Conservation (phyloP, 2,797 vertebrate genomes). For the Galagoides demidoff region DNA sequence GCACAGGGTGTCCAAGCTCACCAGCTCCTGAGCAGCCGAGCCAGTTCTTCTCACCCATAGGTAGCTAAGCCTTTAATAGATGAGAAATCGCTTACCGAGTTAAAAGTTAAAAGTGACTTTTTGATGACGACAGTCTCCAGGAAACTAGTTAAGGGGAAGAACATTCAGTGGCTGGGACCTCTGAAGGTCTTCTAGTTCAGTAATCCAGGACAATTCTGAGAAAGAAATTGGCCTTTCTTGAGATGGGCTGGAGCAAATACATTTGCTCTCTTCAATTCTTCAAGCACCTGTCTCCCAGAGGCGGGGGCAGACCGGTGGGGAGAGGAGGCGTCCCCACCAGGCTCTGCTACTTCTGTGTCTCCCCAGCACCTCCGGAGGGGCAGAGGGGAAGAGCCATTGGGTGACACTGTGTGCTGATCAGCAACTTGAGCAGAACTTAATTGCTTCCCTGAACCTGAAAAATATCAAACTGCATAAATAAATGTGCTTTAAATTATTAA, state of each 20-base stretch:
- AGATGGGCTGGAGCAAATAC: neutral
- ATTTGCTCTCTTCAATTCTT: neutral
- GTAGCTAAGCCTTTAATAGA: neutral
- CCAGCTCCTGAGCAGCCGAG: fast-evolving
- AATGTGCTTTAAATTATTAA: slow-evolving; percentile 88
- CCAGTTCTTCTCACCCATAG: too few relatives aligned
- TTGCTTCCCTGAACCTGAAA: slow-evolving; percentile 87
- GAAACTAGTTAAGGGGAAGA: neutral
- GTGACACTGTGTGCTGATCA: slow-evolving; percentile 76
- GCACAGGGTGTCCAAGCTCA: neutral
- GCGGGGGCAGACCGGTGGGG: neutral
- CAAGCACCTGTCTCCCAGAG: neutral
- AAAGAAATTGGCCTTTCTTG: neutral
- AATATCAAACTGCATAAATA: slow-evolving; percentile 90
- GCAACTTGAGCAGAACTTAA: slow-evolving; percentile 81
- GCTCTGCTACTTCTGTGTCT: neutral
- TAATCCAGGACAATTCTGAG: neutral
- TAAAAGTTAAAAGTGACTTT: neutral
- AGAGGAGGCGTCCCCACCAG: neutral
- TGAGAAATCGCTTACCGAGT: neutral
- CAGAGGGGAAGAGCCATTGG: neutral
- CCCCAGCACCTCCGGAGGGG: neutral
- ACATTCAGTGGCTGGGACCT: neutral
- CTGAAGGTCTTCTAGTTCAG: neutral
- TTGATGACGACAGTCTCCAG: neutral